phyloP scores from a whole-genome alignment of 2,888 invertebrate species.

The Volucella inflata region DNA sequence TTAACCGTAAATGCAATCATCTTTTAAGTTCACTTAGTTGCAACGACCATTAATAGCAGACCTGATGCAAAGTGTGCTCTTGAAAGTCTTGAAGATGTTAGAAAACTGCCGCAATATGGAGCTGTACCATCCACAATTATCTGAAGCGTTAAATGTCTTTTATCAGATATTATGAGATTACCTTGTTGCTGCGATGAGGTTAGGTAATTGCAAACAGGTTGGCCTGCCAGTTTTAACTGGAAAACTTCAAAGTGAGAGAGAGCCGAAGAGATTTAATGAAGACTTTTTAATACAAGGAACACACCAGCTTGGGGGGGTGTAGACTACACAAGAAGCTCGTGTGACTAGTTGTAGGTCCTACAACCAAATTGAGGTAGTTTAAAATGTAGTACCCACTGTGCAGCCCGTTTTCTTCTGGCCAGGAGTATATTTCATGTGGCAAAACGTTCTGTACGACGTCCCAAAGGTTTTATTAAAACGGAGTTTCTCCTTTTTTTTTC shows the following conservation, averaged over 20 bases:
- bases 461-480: too few relatives aligned
- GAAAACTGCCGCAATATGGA: neutral
- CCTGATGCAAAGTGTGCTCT: conserved; percentile 18
- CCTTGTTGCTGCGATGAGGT: conserved; percentile 35
- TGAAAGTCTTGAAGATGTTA: neutral
- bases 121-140: neutral
- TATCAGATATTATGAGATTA: conserved; percentile 49
- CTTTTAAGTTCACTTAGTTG: conserved; percentile 35
- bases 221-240: conserved; percentile 20
- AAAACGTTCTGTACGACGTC: too few relatives aligned
- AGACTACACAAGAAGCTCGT: too few relatives aligned
- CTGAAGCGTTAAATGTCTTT: conserved; percentile 60
- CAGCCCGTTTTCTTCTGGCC: too few relatives aligned
- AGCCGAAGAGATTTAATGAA: conserved; percentile 40
- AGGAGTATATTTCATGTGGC: too few relatives aligned
- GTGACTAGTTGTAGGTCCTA: too few relatives aligned
- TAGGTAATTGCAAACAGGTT: conserved; percentile 64
- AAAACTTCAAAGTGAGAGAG: conserved; percentile 2
- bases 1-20: conserved; percentile 25
- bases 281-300: conserved; percentile 38
- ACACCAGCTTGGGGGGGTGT: neutral
- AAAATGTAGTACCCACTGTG: too few relatives aligned
- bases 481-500: too few relatives aligned
- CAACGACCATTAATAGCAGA: neutral
- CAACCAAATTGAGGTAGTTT: too few relatives aligned